Evolutionary conservation across 2,797 vertebrate genomes (phyloP), one percentile per base, ranked within the genome.

Genomic region (Cephalopachus bancanus): DNA sequence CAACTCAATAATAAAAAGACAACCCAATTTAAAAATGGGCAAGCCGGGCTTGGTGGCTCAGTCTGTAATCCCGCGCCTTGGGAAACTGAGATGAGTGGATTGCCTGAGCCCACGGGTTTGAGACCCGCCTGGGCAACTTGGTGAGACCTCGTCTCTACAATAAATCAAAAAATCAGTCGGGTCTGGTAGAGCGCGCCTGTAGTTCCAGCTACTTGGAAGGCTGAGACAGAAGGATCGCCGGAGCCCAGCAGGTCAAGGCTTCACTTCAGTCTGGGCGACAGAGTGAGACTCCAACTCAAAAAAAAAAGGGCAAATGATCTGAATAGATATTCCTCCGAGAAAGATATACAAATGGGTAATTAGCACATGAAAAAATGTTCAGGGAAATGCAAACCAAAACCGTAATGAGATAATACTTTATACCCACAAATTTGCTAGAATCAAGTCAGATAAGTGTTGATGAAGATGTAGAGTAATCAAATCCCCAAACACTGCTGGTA

Each of bases 1-100:
- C 11, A 91, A 72, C 64, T 85, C 65, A 71, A 49, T 49, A 91
- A 94, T 72, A 85, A 79, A 76, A 89, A 91, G 55, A 78, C 10
- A 62, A 83, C 20, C 11, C 69, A 51, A 62, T 71, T 90, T 74
- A 85, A 80, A 94, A 71, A 79, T 26, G 24, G 30, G 51, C 28
- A 69, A 81, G 37, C 37, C 37, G 37, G 37, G 37, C 37, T 37
- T 37, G 37, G 37, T 37, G 37, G 37, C 37, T 37, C 37, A 37
- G 37, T 37, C 37, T 37, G 37, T 37, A 37, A 37, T 37, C 37
- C 37, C 37, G 37, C 37, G 37, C 37, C 37, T 37, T 37, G 37
- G 37, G 37, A 37, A 3, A 3, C 37, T 37, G 37, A 37, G 37
- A 37, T 37, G 37, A 37, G 37, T 37, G 37, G 37, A 37, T 37